Percentiles rank a stretch among this genome's conserved stretches.
These are phyloP conservation scores for Drosophila algonquin DNA, from an alignment of 2,888 invertebrate genomes.

Conservation along the genomic window DNA sequence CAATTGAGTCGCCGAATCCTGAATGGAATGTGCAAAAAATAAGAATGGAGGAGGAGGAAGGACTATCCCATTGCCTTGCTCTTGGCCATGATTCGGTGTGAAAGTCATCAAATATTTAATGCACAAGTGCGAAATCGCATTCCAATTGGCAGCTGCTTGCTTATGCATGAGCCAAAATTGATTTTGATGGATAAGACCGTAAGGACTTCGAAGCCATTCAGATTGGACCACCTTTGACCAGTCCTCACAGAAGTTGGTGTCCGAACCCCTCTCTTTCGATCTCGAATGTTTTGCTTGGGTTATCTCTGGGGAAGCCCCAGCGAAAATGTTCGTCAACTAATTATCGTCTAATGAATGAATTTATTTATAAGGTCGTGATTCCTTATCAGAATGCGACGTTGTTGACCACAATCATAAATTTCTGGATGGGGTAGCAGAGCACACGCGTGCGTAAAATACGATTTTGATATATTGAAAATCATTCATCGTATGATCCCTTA, in stretches of 20 bases:
- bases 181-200: conserved; percentile 26
- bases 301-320: conserved; percentile 5
- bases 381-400: conserved; percentile 13
- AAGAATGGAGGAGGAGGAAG: background rate
- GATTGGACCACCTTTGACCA: background rate
- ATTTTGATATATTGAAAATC: background rate
- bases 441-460: background rate
- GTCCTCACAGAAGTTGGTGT: too few species aligned
- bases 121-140: conserved; percentile 36
- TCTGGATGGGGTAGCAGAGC: background rate
- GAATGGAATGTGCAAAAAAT: conserved; percentile 26
- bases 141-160: conserved; percentile 19
- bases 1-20: conserved; percentile 23
- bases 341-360: conserved; percentile 22
- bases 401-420: conserved; percentile 5
- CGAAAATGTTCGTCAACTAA: background rate
- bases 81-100: conserved; percentile 37
- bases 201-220: background rate
- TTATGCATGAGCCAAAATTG: conserved; percentile 32
- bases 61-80: conserved; percentile 11
- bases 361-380: conserved; percentile 12
- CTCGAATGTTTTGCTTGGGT: background rate
- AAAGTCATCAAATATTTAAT: conserved; percentile 50
- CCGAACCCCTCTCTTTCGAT: too few species aligned
- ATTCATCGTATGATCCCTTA: background rate